Evolutionary conservation across 2,888 invertebrate species (phyloP), one percentile per base, ranked within the genome.

Genomic region (Drosophila emarginata): DNA sequence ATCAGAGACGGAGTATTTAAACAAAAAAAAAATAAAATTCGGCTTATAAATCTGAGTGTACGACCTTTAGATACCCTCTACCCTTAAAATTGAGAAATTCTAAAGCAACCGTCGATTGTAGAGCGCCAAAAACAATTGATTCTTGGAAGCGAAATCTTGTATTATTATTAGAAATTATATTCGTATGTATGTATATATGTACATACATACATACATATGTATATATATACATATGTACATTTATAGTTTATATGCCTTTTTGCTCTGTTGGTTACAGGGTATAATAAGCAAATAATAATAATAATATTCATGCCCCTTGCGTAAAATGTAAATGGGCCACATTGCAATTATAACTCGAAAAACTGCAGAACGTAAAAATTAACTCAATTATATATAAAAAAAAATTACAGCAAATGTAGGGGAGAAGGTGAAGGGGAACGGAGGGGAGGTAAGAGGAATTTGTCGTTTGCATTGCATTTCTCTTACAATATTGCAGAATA

Each of bases 271-370:
- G 2, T 5, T 9, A 18, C 15, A 45, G 45, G 45, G 45, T 45
- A 45, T 45, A 15, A 45, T 45, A 45, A 45, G 45, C 21, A 45
- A 45, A 21, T 45, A 21, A 45, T 45, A 45, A 45, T 45, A 45
- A 45, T 15, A 67, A 64, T 62, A 72, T 32, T 32, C 32, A 70
- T 72, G 64, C 67, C 45, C 21, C 56, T 73, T 80, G 85, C 81
- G 78, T 87, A 76, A 76, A 79, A 79, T 74, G 64, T 77, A 82
- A 88, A 89, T 89, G 77, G 84, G 72, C 78, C 85, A 80, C 64
- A 72, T 73, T 88, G 83, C 81, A 88, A 88, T 84, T 87, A 84
- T 65, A 76, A 70, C 57, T 84, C 77, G 37, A 64, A 59, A 65
- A 68, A 70, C 15, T 80, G 83, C 88, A 82, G 80, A 82, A 74